A percentile compares a stretch with the other conserved stretches of the same genome.
These are phyloP conservation scores for Calliphora vomitoria DNA, from an alignment of 2,888 invertebrate species.

Conservation along the genomic window DNA sequence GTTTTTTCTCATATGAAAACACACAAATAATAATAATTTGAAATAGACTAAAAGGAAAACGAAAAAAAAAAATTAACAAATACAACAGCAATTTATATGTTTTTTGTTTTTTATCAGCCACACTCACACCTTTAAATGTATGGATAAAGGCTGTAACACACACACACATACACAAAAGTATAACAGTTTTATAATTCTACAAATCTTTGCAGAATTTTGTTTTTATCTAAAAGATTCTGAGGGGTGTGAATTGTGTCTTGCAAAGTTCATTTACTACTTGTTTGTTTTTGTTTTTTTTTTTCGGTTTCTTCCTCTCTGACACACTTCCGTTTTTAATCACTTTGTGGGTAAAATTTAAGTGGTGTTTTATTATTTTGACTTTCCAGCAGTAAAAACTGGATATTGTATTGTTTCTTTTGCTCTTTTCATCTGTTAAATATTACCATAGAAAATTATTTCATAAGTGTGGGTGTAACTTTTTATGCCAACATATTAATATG, in stretches of 20 bases:
- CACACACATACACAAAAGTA: neutral
- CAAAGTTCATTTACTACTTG: neutral
- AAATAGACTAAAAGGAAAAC: conserved; percentile 8
- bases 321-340: conserved; percentile 71
- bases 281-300: neutral
- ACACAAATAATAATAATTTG: conserved; percentile 30
- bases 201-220: too few species aligned
- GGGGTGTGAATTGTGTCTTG: too few species aligned
- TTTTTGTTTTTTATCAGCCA: neutral
- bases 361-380: conserved; percentile 63
- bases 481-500: conserved; percentile 50
- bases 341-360: conserved; percentile 67
- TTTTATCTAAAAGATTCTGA: too few species aligned
- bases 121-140: neutral
- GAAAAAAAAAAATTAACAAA: neutral
- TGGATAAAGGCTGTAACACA: neutral
- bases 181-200: too few species aligned
- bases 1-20: conserved; percentile 4
- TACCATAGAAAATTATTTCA: conserved; percentile 57
- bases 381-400: conserved; percentile 7
- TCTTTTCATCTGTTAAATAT: conserved; percentile 40
- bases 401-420: conserved; percentile 22
- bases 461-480: conserved; percentile 60
- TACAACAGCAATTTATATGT: neutral
- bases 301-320: conserved; percentile 20